These are phyloP conservation scores for Paradoxurus hermaphroditus DNA, from an alignment of 2,113 vertebrate species.

Conservation along the genomic window DNA sequence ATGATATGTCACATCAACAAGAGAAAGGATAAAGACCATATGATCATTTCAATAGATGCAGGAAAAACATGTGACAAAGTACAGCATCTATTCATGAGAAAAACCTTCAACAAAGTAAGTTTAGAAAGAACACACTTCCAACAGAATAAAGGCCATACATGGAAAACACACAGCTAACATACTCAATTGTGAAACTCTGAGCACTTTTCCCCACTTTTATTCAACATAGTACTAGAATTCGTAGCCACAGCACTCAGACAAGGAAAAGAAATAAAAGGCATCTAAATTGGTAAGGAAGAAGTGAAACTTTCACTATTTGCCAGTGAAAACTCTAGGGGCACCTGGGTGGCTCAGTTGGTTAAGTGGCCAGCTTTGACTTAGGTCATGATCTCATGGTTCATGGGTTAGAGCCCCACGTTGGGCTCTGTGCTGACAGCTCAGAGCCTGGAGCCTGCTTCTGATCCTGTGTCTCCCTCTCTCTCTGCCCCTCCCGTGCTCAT, in stretches of 20 bases:
- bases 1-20: background rate
- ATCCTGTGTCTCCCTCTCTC: too few relatives aligned
- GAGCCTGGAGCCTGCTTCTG: too few relatives aligned
- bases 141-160: background rate
- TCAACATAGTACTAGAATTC: background rate
- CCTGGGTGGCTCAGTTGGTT: too few relatives aligned
- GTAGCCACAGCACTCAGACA: background rate
- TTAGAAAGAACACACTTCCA: background rate
- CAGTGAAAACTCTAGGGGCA: background rate
- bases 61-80: background rate
- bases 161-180: background rate
- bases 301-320: background rate
- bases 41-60: background rate
- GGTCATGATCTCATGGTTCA: too few relatives aligned
- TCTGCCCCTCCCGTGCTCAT: too few relatives aligned
- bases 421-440: too few relatives aligned
- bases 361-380: too few relatives aligned
- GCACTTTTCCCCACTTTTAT: background rate
- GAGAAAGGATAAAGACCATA: background rate
- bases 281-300: background rate
- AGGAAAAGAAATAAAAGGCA: background rate
- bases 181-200: background rate
- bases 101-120: background rate
- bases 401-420: too few relatives aligned
- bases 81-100: background rate